Conservation (phyloP, 2,888 invertebrate species). For the Calameuta filiformis region DNA sequence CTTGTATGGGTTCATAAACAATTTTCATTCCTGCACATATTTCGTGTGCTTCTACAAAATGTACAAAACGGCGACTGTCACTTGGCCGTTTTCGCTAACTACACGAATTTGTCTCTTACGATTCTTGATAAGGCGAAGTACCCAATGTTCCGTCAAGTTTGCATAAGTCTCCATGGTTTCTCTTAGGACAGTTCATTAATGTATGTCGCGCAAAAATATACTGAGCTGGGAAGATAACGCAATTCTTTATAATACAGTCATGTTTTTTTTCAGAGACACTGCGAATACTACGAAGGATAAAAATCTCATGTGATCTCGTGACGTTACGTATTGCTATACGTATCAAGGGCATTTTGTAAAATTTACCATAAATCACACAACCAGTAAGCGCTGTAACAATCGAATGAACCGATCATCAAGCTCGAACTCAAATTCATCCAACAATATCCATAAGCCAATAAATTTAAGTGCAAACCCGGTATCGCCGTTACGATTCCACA, state of each 20-base stretch:
- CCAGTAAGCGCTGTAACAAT: not conserved
- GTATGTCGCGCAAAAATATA: not conserved
- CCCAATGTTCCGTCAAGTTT: not conserved
- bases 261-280: not conserved
- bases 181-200: not conserved
- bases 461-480: slow-evolving; percentile 16
- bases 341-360: not conserved
- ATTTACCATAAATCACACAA: not conserved
- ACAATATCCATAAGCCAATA: slow-evolving; percentile 6
- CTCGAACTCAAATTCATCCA: not conserved
- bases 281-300: not conserved
- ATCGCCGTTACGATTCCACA: slow-evolving; percentile 19
- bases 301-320: not conserved
- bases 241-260: not conserved
- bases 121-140: not conserved
- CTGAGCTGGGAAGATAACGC: not conserved
- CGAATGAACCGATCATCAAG: not conserved
- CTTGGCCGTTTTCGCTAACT: not conserved
- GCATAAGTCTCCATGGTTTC: not conserved
- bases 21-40: not conserved
- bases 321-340: not conserved
- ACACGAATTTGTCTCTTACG: not conserved
- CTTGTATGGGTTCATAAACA: not conserved
- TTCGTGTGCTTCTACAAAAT: not conserved
- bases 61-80: not conserved